Percentiles rank a stretch among this genome's conserved stretches.
These are phyloP conservation scores for Trachelus iudaicus DNA, from an alignment of 2,888 invertebrate genomes.

Conservation along the genomic window DNA sequence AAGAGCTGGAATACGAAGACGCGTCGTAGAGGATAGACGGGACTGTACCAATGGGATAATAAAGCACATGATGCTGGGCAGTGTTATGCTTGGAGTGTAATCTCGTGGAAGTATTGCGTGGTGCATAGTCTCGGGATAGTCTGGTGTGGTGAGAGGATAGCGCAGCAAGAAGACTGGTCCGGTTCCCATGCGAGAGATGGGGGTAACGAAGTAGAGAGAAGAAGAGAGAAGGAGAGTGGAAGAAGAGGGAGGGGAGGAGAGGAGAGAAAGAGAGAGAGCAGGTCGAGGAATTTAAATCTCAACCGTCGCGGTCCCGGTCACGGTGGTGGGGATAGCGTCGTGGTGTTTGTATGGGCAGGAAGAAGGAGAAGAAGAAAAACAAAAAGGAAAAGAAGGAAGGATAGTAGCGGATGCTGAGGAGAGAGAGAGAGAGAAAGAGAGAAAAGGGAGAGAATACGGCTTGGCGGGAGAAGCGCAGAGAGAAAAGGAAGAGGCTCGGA, in stretches of 20 bases:
- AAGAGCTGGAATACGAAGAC: no score
- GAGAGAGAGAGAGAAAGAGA: conserved; percentile 30
- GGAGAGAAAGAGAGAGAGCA: not conserved
- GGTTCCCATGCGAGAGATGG: conserved; percentile 1
- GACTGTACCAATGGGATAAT: no score
- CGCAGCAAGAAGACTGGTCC: no score
- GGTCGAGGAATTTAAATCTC: conserved; percentile 62
- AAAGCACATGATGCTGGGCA: no score
- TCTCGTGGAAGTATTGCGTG: no score
- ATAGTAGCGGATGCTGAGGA: conserved; percentile 9
- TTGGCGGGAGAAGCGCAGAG: conserved; percentile 17
- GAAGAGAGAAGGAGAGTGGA: not conserved
- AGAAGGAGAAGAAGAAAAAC: not conserved
- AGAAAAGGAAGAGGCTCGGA: conserved; percentile 20
- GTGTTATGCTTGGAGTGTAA: no score
- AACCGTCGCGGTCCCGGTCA: conserved; percentile 57
- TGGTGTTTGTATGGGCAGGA: not conserved
- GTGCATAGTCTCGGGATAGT: no score
- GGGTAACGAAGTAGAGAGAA: not conserved
- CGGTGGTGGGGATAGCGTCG: conserved; percentile 33
- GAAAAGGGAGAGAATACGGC: conserved; percentile 8
- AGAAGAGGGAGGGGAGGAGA: conserved; percentile 7
- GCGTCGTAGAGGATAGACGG: no score
- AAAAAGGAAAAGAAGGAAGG: not conserved
- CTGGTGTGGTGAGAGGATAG: no score